Evolutionary conservation across 2,113 vertebrate genomes (phyloP), one percentile per base, ranked within the genome.

Genomic region (Tragelaphus strepsiceros): DNA sequence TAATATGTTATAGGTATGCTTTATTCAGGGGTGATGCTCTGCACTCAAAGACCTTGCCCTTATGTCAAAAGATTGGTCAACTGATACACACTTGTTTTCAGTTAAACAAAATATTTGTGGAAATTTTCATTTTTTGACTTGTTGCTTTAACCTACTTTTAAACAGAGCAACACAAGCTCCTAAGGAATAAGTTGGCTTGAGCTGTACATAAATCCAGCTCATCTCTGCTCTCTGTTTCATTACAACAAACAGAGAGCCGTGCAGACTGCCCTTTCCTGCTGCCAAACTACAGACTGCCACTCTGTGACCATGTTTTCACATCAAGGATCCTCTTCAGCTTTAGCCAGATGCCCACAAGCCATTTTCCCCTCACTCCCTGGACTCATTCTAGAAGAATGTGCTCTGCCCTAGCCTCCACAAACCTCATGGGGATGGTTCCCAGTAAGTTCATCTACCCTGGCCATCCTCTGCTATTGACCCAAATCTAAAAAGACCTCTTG

Each of bases 131-230:
- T 90, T 89, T 94, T 90, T 78, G 5, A 91, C 64, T 92, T 94
- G 80, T 95, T 93, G 39, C 54, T 97, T 92, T 90, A 86, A 98
- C 74, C 39, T 88, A 24, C 64, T 96, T 94, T 91, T 88, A 59
- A 92, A 85, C 62, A 87, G 61, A 78, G 13, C 53, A 54, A 51
- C 7, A 89, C 43, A 28, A 53, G 7, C 32, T 83, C 83, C 84
- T 95, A 43, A 94, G 53, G n/a, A 32, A 82, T 94, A 88, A 81
- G 56, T 53, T 90, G 39, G 43, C 46, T 51, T 92, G n/a, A 24
- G 88, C n/a, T 56, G 16, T 22, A 94, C 13, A 77, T 92, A 90
- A 92, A 95, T 92, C 54, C 58, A 88, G 74, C 53, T 92, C 86
- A 56, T 90, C 13, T 85, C 35, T 62, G 28, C 54, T 87, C 88